Base-by-base conservation (phyloP, 2,113 vertebrate species). In the Mirza zaza region DNA sequence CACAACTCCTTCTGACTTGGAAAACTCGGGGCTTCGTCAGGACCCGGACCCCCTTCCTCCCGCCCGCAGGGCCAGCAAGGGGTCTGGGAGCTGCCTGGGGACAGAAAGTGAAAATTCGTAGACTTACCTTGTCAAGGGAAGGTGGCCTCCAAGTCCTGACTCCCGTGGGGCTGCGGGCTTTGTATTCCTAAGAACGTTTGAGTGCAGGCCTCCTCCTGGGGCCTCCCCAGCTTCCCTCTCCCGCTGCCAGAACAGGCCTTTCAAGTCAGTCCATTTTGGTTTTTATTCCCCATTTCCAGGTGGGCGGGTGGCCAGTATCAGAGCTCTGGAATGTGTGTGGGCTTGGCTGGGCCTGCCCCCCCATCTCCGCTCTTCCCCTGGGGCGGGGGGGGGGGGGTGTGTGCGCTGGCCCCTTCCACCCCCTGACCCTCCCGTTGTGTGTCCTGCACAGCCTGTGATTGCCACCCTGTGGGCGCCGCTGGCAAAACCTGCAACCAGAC, bases 401-500 rank as follows among this genome's bases (percentile, higher is more conserved):
- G 39, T 63, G 70, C 52, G 45, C 55, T 18, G 52, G 8, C 10
- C 52, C 25, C 67, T 32, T 2, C 87, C 93, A 94, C 36, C 94
- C 97, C 97, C 98, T 99, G 98, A 99, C 97, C 97, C 96, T 87
- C 34, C 27, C 97, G 96, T 97, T 98, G 81, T 98, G 48, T 98
- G 95, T 98, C 97, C 61, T 99, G 98, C 97, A 96, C 99, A 99
- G 99, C 99, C 98, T 99, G 99, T 3, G 99, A 99, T 98, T 99
- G 99, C 98, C 99, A 99, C 98, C 99, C 99, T 11, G 99, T 99
- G 99, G 99, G 99, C 2, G 99, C 99, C 0, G 99, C 99, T 55
- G 99, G 99, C 98, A 99, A 99, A 98, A 99, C 99, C 98, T 99
- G 99, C 99, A 99, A 99, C 99, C 99, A 99, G 98, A 99, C 99